A percentile compares a stretch with the other conserved stretches of the same genome.
Conservation (phyloP, 2,113 vertebrate species). For the Pipa parva region DNA sequence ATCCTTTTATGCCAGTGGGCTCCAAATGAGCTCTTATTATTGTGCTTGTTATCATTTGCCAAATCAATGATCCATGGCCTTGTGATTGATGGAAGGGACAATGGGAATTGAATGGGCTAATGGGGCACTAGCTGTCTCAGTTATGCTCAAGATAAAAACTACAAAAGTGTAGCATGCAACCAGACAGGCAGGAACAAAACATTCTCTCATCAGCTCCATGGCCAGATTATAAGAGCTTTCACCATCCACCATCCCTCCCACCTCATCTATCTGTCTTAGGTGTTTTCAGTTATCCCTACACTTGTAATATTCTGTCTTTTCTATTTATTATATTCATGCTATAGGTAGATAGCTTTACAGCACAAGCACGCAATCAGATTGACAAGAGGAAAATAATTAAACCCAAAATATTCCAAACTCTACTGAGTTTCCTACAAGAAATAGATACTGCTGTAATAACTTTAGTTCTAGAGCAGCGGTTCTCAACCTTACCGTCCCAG, state of each 20-base stretch:
- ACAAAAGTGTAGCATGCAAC: no score
- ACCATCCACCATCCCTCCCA: neutral
- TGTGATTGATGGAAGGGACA: conserved; percentile 70
- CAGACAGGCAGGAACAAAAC: neutral
- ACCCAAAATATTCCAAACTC: no score
- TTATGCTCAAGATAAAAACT: conserved; percentile 45
- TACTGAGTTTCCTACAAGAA: no score
- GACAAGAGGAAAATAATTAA: neutral
- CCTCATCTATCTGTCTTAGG: neutral
- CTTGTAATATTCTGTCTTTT: neutral
- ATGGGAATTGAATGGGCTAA: conserved; percentile 58
- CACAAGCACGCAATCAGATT: neutral
- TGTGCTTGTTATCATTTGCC: conserved; percentile 74
- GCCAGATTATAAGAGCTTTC: conserved; percentile 3
- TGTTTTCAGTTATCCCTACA: neutral
- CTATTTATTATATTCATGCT: neutral
- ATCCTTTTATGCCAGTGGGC: neutral
- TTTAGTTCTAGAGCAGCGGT: neutral
- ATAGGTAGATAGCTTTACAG: neutral
- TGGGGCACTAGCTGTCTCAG: conserved; percentile 55
- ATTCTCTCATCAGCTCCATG: neutral
- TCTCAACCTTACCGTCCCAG: neutral
- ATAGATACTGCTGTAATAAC: neutral
- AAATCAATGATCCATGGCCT: conserved; percentile 73
- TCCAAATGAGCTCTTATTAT: conserved; percentile 63